Evolutionary conservation across 2,797 vertebrate species (phyloP).

Genomic region (Chiloscyllium punctatum): DNA sequence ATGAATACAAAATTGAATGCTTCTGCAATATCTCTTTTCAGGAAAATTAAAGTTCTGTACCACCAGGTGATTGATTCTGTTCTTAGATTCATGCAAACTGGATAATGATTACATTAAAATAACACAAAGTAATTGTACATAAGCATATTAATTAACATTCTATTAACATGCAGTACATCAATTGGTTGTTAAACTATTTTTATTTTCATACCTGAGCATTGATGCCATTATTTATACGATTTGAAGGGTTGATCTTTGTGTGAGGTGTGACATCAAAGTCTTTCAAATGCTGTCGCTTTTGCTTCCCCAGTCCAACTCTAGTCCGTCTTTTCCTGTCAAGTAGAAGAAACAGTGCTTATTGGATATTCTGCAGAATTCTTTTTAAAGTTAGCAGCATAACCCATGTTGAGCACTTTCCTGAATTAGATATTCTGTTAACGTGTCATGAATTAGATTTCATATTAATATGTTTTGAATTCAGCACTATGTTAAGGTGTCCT

Average conservation of each 20-base stretch:
- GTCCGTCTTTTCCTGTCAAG: slow-evolving; percentile 20
- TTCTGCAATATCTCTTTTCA: no score
- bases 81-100: neutral
- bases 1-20: no score
- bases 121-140: neutral
- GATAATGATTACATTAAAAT: neutral
- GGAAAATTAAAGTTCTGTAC: no score
- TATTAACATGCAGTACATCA: neutral
- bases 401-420: neutral
- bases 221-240: neutral
- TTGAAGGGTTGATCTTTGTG: neutral
- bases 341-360: neutral
- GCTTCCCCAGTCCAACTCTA: neutral
- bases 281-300: neutral
- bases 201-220: slow-evolving; percentile 18
- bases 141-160: neutral
- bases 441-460: no score
- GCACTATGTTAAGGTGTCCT: neutral
- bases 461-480: no score
- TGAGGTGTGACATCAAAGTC: neutral
- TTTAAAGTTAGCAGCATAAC: neutral
- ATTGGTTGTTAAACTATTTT: neutral
- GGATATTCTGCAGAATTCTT: neutral
- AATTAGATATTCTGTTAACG: neutral
- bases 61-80: neutral